A percentile compares a stretch with the other conserved stretches of the same genome.
Conservation (phyloP, 2,888 invertebrate genomes). For the Lacanobia wlatinum region DNA sequence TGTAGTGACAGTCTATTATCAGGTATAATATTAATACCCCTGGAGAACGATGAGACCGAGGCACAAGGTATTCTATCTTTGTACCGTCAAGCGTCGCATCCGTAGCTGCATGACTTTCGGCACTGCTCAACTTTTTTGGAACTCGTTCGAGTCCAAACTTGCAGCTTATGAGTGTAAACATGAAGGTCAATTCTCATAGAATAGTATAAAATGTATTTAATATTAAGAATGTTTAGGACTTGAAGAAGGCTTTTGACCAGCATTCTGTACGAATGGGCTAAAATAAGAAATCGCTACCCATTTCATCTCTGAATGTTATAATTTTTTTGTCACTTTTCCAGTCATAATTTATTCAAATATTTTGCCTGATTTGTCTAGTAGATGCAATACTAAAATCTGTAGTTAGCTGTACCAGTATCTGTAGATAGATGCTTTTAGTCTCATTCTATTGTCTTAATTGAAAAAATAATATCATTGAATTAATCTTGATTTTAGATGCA, state of each 20-base stretch:
- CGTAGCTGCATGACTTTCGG: background rate
- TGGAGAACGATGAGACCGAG: constrained; percentile 22
- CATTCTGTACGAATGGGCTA: too few relatives aligned
- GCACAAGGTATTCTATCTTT: constrained; percentile 29
- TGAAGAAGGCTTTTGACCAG: too few relatives aligned
- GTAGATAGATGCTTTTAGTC: background rate
- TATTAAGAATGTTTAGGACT: too few relatives aligned
- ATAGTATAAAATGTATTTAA: too few relatives aligned
- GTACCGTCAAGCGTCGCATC: background rate
- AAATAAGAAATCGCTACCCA: too few relatives aligned
- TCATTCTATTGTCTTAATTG: too few relatives aligned
- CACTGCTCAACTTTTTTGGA: background rate
- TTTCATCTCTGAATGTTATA: too few relatives aligned
- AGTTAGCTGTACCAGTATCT: background rate
- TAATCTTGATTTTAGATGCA: constrained; percentile 12
- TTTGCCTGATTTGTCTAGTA: background rate
- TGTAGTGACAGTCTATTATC: constrained; percentile 2
- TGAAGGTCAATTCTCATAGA: background rate
- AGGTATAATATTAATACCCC: constrained; percentile 42
- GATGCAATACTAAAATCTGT: background rate
- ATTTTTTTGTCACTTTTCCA: too few relatives aligned
- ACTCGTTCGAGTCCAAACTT: background rate
- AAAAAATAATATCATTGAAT: too few relatives aligned
- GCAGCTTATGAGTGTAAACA: background rate
- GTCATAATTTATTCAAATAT: too few relatives aligned